Evolutionary conservation across 2,797 vertebrate species (phyloP).

Genomic region (Pipistrellus nathusii): DNA sequence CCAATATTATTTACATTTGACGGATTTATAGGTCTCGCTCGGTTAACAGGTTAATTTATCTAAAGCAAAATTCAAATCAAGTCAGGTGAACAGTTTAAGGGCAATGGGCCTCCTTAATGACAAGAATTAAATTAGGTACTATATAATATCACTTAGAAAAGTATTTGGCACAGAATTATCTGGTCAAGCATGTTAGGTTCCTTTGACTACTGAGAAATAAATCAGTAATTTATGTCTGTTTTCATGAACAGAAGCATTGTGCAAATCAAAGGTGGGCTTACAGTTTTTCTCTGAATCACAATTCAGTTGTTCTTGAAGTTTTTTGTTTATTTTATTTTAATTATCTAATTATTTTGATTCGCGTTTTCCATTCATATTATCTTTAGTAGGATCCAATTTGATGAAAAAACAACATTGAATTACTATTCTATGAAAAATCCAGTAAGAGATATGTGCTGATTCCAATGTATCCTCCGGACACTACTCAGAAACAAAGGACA

Average conservation of each 20-base stretch:
- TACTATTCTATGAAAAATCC: neutral
- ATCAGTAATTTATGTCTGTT: neutral
- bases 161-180: neutral
- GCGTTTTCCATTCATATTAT: neutral
- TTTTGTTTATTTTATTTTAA: neutral
- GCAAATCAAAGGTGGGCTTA: neutral
- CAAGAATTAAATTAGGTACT: neutral
- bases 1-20: no score
- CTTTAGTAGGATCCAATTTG: neutral
- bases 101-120: neutral
- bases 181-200: neutral
- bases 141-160: neutral
- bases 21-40: no score
- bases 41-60: neutral
- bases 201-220: neutral
- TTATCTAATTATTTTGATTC: neutral
- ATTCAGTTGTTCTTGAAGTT: neutral
- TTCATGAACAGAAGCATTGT: neutral
- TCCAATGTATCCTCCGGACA: neutral
- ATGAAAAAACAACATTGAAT: neutral
- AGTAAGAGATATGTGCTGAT: neutral
- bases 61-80: constrained; percentile 40
- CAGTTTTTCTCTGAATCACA: constrained; percentile 10
- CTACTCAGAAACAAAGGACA: neutral
- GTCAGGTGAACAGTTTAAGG: neutral